These are phyloP conservation scores for Camponotus vicinus DNA, from an alignment of 1,140 invertebrate genomes.

Conservation along the genomic window DNA sequence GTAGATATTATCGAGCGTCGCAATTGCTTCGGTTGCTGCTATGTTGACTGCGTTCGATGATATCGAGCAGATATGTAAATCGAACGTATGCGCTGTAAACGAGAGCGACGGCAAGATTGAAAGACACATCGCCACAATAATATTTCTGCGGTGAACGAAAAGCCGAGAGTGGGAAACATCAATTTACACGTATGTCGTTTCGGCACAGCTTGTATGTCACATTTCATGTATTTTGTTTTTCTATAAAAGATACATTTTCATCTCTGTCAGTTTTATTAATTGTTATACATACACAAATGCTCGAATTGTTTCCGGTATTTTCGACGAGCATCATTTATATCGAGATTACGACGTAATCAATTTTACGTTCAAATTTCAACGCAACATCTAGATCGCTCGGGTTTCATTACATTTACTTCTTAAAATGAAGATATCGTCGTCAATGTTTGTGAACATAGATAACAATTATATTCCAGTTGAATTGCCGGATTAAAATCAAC, in stretches of 20 bases:
- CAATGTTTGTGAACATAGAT: background rate
- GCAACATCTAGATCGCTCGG: background rate
- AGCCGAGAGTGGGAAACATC: slow-evolving; percentile 6
- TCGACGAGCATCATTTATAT: background rate
- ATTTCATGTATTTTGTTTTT: background rate
- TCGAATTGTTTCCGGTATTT: background rate
- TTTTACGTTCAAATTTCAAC: slow-evolving; percentile 13
- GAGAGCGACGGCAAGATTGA: slow-evolving; percentile 38
- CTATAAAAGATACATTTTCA: background rate
- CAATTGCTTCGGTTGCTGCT: slow-evolving; percentile 40
- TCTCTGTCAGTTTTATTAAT: slow-evolving; percentile 35
- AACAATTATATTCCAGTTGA: background rate
- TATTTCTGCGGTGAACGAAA: slow-evolving; percentile 21
- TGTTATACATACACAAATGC: background rate
- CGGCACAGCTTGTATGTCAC: background rate
- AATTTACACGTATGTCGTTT: slow-evolving; percentile 1
- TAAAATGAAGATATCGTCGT: slow-evolving; percentile 17
- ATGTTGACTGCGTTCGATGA: slow-evolving; percentile 32
- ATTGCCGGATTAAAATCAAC: slow-evolving; percentile 24
- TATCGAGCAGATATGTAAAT: slow-evolving; percentile 51
- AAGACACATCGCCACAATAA: slow-evolving; percentile 22
- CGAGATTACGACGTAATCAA: background rate
- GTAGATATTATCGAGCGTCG: slow-evolving; percentile 38
- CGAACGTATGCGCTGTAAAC: slow-evolving; percentile 21
- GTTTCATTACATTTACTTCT: slow-evolving; percentile 16